Evolutionary conservation across 2,888 invertebrate species (phyloP).

Genomic region (Leptopilina syphax): DNA sequence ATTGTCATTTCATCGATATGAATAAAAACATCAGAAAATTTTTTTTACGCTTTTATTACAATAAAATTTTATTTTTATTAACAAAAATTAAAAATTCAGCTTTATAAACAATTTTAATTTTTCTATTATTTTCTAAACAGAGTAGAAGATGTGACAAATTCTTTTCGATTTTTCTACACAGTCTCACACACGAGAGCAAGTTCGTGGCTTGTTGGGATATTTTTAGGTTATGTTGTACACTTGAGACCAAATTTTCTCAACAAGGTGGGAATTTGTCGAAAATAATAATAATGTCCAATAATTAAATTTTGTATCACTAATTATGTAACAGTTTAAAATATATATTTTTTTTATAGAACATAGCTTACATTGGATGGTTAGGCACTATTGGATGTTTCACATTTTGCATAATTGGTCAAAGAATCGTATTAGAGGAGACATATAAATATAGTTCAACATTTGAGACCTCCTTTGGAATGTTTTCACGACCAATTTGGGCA

Average conservation of each 20-base stretch:
- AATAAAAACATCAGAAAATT: too few species aligned
- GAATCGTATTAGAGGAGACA: constrained; percentile 65
- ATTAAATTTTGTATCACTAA: too few species aligned
- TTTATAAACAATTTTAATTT: neutral
- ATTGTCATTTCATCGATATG: too few species aligned
- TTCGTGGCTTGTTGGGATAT: constrained; percentile 55
- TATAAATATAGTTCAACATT: constrained; percentile 71
- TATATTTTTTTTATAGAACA: constrained; percentile 44
- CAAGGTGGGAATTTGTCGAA: constrained; percentile 67
- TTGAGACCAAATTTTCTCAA: constrained; percentile 49
- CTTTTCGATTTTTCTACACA: constrained; percentile 48
- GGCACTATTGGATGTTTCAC: constrained; percentile 49
- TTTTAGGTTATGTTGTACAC: constrained; percentile 50
- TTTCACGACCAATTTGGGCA: constrained; percentile 77
- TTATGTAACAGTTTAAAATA: neutral
- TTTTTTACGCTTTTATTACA: too few species aligned
- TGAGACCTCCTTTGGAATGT: constrained; percentile 75
- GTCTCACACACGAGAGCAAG: constrained; percentile 50
- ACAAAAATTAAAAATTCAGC: too few species aligned
- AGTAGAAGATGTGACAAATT: neutral
- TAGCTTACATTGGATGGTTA: constrained; percentile 56
- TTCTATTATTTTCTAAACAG: neutral
- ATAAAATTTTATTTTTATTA: too few species aligned
- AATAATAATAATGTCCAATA: neutral
- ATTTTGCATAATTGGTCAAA: constrained; percentile 56